Evolutionary conservation across 2,888 invertebrate genomes (phyloP).

Genomic region (Lithophane leautieri): DNA sequence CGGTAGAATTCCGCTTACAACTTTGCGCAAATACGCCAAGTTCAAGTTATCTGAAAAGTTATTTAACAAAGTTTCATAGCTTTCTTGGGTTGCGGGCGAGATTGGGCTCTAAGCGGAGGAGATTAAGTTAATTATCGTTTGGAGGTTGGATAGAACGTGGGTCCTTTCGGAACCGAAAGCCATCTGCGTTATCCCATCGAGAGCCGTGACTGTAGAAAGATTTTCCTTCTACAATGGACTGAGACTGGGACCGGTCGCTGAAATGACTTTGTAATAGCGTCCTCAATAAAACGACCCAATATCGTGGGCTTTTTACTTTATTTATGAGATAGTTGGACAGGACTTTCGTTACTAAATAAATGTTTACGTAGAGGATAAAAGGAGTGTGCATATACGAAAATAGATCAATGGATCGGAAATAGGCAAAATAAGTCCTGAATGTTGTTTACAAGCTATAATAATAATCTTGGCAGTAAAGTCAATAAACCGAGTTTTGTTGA

Average conservation of each 20-base stretch:
- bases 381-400: constrained; percentile 54
- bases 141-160: constrained; percentile 73
- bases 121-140: constrained; percentile 85
- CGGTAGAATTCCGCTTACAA: constrained; percentile 88
- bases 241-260: constrained; percentile 86
- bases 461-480: not conserved
- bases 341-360: constrained; percentile 70
- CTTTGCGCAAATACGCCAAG: constrained; percentile 89
- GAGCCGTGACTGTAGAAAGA: constrained; percentile 91
- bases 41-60: constrained; percentile 91
- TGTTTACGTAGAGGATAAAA: constrained; percentile 66
- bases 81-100: constrained; percentile 84
- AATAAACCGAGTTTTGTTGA: constrained; percentile 26
- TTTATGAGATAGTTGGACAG: constrained; percentile 80
- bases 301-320: constrained; percentile 82
- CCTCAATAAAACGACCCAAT: constrained; percentile 87
- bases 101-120: constrained; percentile 81
- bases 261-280: constrained; percentile 89
- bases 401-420: constrained; percentile 46
- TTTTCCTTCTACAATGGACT: constrained; percentile 90
- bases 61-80: constrained; percentile 91
- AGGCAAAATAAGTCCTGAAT: constrained; percentile 43
- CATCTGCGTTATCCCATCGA: constrained; percentile 89
- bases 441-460: constrained; percentile 45
- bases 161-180: constrained; percentile 77